These are phyloP conservation scores for Ptychobarbus kaznakovi DNA, from an alignment of 2,797 vertebrate species.

Conservation along the genomic window DNA sequence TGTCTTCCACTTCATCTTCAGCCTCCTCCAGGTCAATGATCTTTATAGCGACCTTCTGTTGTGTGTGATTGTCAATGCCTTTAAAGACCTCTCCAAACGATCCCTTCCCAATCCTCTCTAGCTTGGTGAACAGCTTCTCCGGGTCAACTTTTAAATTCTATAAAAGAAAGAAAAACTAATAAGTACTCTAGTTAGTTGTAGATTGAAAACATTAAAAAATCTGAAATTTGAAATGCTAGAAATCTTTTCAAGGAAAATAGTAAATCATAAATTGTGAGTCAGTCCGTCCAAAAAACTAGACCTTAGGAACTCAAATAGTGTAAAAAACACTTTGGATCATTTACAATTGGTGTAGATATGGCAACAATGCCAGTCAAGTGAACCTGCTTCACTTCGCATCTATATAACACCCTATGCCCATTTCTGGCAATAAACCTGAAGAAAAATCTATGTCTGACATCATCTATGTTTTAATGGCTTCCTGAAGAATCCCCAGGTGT, in stretches of 20 bases:
- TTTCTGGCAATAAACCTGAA: background rate
- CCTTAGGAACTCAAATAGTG: background rate
- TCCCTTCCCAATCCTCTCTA: slow-evolving; percentile 96
- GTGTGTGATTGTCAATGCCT: slow-evolving; percentile 97
- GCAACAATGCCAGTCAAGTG: background rate
- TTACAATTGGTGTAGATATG: background rate
- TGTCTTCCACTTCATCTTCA: slow-evolving; percentile 98
- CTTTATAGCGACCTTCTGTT: slow-evolving; percentile 98
- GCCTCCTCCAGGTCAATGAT: slow-evolving; percentile 98
- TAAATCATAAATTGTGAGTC: background rate
- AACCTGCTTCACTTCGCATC: background rate
- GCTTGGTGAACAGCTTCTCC: slow-evolving; percentile 94
- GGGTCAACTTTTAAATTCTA: slow-evolving; percentile 93
- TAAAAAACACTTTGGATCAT: background rate
- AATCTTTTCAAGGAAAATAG: background rate
- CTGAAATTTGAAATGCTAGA: background rate
- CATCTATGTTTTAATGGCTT: background rate
- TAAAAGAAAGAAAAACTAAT: slow-evolving; percentile 16
- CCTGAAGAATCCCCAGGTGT: background rate
- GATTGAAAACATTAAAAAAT: background rate
- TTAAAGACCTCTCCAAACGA: slow-evolving; percentile 99
- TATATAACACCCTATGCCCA: background rate
- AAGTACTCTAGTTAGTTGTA: background rate
- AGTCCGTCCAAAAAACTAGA: background rate
- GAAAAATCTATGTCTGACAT: background rate